Evolutionary conservation across 92 coral and sea anemone genomes (phyloP), one percentile per base, ranked within the genome.

Genomic region (Micromussa lordhowensis): DNA sequence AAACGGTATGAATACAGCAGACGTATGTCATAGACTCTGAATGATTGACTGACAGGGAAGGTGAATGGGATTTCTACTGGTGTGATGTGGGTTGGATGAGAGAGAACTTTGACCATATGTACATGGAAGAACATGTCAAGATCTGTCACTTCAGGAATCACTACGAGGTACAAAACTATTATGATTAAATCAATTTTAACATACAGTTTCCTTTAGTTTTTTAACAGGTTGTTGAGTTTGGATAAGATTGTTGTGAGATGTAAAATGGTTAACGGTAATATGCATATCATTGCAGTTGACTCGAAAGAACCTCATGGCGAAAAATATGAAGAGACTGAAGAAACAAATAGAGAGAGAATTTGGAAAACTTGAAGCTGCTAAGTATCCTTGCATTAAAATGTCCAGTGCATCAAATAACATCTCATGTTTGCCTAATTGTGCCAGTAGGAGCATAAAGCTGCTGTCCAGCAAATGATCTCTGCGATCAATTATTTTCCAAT

Each of bases 51-150:
- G 9, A 21, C 85, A 95, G 99, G 28, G 99, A 97, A 81, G 93
- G 92, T 58, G 99, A 97, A 84, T 97, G 99, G 99, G 99, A 97
- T 82, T 92, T 97, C 40, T 93, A 94, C 87, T 97, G 99, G 99
- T 97, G 99, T 86, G 99, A 97, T 70, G 95, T 97, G 21, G 99
- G 97, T 16, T 97, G 99, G 99, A 97, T 97, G 98, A 78, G 99
- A 26, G 99, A 97, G 81, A 85, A 78, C 89, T 97, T 97, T 93
- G 99, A 97, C 77, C 99, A 97, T 59, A 92, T 83, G 30, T 97
- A 97, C 78, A 91, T 97, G 95, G 98, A 96, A 26, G 99, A 97
- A 84, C 99, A 97, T 91, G 98, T 97, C 49, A 97, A 97, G 91
- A 93, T 97, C 88, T 96, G 97, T 64, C 99, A 97, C 79, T 97